Conservation (phyloP, 2,888 invertebrate species). For the Nephrotoma appendiculata region DNA sequence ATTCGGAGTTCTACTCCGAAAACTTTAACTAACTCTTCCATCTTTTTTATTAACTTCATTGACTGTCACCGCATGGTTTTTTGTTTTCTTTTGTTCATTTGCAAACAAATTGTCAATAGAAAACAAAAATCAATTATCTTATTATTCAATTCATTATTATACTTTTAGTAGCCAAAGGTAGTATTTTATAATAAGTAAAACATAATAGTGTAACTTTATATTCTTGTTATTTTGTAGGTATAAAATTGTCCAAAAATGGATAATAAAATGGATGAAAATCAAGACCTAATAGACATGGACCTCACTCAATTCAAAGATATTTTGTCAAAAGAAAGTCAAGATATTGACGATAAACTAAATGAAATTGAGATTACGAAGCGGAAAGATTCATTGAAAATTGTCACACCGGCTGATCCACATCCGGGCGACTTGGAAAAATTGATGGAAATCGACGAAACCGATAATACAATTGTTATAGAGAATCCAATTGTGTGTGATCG, state of each 20-base stretch:
- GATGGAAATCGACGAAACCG: background rate
- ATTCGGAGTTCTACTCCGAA: background rate
- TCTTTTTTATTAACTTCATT: background rate
- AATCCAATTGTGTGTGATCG: background rate
- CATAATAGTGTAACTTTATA: background rate
- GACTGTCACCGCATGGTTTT: background rate
- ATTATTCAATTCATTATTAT: background rate
- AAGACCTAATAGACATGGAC: background rate
- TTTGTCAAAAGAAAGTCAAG: constrained; percentile 1
- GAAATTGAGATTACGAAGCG: background rate
- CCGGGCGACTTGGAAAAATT: background rate
- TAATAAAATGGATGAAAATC: background rate
- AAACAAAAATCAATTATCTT: background rate
- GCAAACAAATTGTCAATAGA: constrained; percentile 1
- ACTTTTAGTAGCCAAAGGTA: background rate
- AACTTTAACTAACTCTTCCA: background rate
- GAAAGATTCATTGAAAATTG: background rate
- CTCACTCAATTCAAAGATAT: background rate
- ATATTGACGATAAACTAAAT: background rate
- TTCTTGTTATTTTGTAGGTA: background rate
- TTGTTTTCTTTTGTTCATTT: background rate
- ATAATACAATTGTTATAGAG: background rate
- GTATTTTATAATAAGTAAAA: background rate
- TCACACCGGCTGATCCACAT: background rate
- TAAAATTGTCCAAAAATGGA: background rate